Evolutionary conservation across 2,113 vertebrate species (phyloP), one percentile per base, ranked within the genome.

Genomic region (Rostratula benghalensis): DNA sequence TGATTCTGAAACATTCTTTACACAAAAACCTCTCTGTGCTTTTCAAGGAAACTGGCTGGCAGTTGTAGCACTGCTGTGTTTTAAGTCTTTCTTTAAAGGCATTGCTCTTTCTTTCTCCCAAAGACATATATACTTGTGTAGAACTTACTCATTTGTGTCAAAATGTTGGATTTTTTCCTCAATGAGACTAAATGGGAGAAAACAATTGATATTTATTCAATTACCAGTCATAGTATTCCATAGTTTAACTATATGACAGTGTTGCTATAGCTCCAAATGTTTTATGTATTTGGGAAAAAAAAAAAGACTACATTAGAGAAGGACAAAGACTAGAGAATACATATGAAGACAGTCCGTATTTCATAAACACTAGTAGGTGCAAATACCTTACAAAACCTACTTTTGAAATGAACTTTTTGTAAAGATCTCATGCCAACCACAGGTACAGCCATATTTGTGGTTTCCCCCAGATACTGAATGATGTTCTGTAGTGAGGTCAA

Each of bases 391-490:
- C 14, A 63, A 91, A 95, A 83, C 54, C 63, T 63, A 39, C 78
- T 97, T 97, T 94, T 97, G 94, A 97, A 97, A 97, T 92, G 61
- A 50, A 87, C 76, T 91, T 96, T 96, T 93, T 89, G 96, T 82
- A 89, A 94, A 84, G 65, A 90, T 95, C 91, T 91, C 85, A 64
- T 71, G 90, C 88, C 92, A 97, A 35, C 78, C 79, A 76, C 90
- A 93, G 91, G 91, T 95, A 88, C 56, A 48, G 33, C 75, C 91
- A 46, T 90, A 54, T 89, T 84, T 97, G 92, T 96, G 93, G 91
- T 90, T 97, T 92, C 86, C 43, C 83, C 60, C 77, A 95, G 74
- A 92, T 90, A 75, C 93, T 96, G 87, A 97, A 92, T 95, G 94
- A 97, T 92, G 86, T 90, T 95, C 82, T 97, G 93, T 97, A 91